These are phyloP conservation scores for Scomber scombrus DNA, from an alignment of 2,113 vertebrate genomes.

Conservation along the genomic window DNA sequence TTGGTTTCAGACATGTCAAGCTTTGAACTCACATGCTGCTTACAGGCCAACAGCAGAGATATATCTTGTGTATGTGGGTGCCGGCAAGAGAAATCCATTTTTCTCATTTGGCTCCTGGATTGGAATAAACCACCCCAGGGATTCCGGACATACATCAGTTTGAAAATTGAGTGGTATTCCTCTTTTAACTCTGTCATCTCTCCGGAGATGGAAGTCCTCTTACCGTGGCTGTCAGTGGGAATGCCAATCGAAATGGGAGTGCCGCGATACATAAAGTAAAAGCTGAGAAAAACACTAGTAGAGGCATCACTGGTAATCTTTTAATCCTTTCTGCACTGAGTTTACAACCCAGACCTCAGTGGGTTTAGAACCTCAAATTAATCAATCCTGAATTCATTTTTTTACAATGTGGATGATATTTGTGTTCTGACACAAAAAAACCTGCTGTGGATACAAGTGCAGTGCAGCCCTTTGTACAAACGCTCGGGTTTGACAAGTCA, in stretches of 20 bases:
- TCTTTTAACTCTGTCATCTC: constrained; percentile 41
- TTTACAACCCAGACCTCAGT: constrained; percentile 32
- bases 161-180: constrained; percentile 44
- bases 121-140: constrained; percentile 30
- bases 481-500: constrained; percentile 45
- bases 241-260: constrained; percentile 38
- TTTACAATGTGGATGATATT: constrained; percentile 29
- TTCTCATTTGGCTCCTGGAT: constrained; percentile 60
- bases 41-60: constrained; percentile 24
- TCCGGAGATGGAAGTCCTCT: constrained; percentile 30
- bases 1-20: constrained; percentile 14
- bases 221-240: not conserved
- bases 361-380: constrained; percentile 29
- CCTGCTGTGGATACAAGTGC: constrained; percentile 40
- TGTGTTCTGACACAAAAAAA: constrained; percentile 47
- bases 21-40: constrained; percentile 18
- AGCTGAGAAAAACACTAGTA: constrained; percentile 24
- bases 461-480: constrained; percentile 6
- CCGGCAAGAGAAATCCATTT: constrained; percentile 56
- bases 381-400: constrained; percentile 24
- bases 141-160: constrained; percentile 52
- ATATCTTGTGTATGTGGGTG: constrained; percentile 40
- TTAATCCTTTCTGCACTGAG: constrained; percentile 29
- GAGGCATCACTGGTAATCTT: constrained; percentile 42
- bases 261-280: constrained; percentile 16